phyloP scores from a whole-genome alignment of 2,888 invertebrate genomes.

The Orgyia antiqua region DNA sequence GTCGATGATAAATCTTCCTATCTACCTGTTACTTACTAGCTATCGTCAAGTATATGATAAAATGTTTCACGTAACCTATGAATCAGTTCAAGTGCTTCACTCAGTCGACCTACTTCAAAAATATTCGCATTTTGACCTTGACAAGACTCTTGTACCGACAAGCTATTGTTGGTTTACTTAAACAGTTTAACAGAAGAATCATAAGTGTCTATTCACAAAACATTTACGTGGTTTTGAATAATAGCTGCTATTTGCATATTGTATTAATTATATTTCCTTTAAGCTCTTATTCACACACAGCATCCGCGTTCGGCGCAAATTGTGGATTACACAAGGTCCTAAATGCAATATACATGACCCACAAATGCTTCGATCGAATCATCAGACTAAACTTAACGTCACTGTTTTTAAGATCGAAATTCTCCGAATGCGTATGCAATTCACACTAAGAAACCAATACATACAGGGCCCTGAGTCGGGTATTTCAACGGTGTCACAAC shows the following conservation, averaged over 20 bases:
- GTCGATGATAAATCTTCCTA: too few relatives aligned
- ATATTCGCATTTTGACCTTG: constrained; percentile 47
- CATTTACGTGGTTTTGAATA: background rate
- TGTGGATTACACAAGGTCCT: constrained; percentile 56
- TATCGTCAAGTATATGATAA: too few relatives aligned
- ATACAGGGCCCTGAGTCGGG: too few relatives aligned
- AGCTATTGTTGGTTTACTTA: constrained; percentile 24
- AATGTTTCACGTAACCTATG: constrained; percentile 34
- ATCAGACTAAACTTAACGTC: constrained; percentile 44
- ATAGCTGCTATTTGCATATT: constrained; percentile 16
- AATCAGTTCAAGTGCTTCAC: constrained; percentile 45
- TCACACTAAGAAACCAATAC: constrained; percentile 57
- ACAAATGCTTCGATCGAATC: constrained; percentile 44
- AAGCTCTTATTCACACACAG: constrained; percentile 28
- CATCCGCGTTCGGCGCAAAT: constrained; percentile 45
- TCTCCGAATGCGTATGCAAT: constrained; percentile 32
- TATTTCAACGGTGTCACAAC: too few relatives aligned
- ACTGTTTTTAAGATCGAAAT: constrained; percentile 43
- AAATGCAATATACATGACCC: constrained; percentile 59
- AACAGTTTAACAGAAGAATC: background rate
- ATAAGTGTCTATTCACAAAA: background rate
- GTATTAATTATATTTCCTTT: constrained; percentile 22
- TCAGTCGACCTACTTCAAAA: constrained; percentile 50
- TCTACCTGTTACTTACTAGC: too few relatives aligned
- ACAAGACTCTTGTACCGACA: constrained; percentile 41